Conservation (phyloP, 1,140 invertebrate species). For the Solenopsis fugax region DNA sequence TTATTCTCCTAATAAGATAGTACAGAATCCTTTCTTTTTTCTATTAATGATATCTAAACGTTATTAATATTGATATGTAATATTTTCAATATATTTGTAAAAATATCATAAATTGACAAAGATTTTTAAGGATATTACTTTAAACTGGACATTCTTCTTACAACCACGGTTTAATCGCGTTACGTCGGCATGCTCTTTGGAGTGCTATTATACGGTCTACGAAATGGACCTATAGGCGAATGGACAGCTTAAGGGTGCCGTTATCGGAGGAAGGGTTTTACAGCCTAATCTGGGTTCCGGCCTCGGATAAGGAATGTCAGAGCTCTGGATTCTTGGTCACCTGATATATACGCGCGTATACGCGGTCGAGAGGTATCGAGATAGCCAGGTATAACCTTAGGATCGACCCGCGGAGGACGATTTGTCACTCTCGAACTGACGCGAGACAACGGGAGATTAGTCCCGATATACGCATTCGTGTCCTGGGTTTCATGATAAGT, state of each 20-base stretch:
- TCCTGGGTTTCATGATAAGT: constrained; percentile 37
- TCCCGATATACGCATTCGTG: constrained; percentile 59
- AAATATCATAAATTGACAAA: not conserved
- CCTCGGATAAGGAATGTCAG: constrained; percentile 69
- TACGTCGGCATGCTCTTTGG: constrained; percentile 42
- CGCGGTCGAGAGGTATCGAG: constrained; percentile 67
- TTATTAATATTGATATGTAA: not conserved
- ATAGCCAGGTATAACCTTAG: constrained; percentile 75
- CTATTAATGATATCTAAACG: not conserved
- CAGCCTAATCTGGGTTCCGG: constrained; percentile 76
- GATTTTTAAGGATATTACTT: not conserved
- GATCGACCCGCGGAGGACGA: constrained; percentile 61
- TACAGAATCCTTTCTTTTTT: not conserved
- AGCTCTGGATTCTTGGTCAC: constrained; percentile 62
- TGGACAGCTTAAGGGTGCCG: constrained; percentile 78
- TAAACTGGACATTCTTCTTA: not conserved
- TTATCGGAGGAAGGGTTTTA: constrained; percentile 81
- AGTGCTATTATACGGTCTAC: constrained; percentile 65
- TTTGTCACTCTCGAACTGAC: constrained; percentile 77
- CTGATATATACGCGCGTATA: constrained; percentile 63
- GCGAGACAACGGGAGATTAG: constrained; percentile 74
- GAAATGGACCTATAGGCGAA: constrained; percentile 75
- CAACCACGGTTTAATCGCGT: constrained; percentile 24
- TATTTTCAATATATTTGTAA: constrained; percentile 5
- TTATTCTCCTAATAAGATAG: not conserved